Evolutionary conservation across 2,797 vertebrate genomes (phyloP), one percentile per base, ranked within the genome.

Genomic region (Pristis pectinata): DNA sequence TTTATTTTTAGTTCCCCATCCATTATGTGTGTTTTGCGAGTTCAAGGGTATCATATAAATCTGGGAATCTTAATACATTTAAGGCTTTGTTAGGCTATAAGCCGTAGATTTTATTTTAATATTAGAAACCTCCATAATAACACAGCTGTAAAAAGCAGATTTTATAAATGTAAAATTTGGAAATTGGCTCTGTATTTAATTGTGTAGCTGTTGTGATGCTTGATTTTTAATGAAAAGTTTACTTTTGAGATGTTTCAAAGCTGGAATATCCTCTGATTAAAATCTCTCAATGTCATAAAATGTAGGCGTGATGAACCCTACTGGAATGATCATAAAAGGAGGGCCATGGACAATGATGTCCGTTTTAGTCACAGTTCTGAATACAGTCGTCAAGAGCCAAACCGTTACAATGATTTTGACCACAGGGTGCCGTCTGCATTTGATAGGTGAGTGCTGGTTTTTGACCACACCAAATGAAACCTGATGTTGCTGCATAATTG

Each of bases 311-410:
- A 99, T 4, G 98, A 99, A 77, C 96, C 98, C 1, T 99, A 98
- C 95, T 99, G 99, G 99, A 99, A 97, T 8, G 98, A 98, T 85
- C 98, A 96, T 95, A 99, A 99, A 96, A 99, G 99, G 96, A 97
- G 99, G 95, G 96, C 98, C 95, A 95, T 98, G 0, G 98, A 99
- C 83, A 97, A 98, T 11, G 99, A 98, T 64, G 97, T 97, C 56
- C 98, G 98, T 34, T 97, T 99, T 5, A 96, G 97, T 96, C 98
- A 99, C 56, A 97, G 98, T 24, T 98, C 98, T 0, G 98, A 98
- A 95, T 99, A 98, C 96, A 98, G 96, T 96, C 97, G 99, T 0
- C 98, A 98, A 95, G 99, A 98, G 96, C 37, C 79, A 61, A 98
- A 98, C 95, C 98, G 99, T 95, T 99, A 99, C 95, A 97, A 97